Percentiles rank a stretch among this genome's conserved stretches.
phyloP scores from a whole-genome alignment of 2,113 vertebrate species.

The Mustelus asterias region DNA sequence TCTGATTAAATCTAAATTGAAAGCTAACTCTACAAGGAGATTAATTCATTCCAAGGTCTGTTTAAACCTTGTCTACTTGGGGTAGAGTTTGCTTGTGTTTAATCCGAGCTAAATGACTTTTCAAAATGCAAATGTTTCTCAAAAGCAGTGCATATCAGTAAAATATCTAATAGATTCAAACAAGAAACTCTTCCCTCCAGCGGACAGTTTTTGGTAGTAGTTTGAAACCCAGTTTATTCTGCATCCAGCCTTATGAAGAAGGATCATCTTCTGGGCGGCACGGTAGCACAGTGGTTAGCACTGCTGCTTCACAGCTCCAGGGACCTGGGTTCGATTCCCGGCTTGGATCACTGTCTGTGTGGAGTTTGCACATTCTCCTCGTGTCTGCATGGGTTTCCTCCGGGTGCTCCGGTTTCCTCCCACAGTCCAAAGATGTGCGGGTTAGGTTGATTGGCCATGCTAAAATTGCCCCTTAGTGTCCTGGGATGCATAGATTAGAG shows the following conservation, averaged over 20 bases:
- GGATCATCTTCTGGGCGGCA: neutral
- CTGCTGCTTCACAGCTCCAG: too few relatives aligned
- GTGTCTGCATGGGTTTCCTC: too few relatives aligned
- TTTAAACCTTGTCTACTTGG: neutral
- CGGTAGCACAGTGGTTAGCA: too few relatives aligned
- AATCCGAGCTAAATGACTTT: neutral
- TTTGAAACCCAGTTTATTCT: neutral
- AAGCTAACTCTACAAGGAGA: neutral
- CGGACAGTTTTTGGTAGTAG: neutral
- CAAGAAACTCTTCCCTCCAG: neutral
- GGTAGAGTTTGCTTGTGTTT: conserved; percentile 3
- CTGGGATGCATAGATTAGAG: too few relatives aligned
- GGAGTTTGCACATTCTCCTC: too few relatives aligned
- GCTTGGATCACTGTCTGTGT: too few relatives aligned
- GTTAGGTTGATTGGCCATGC: too few relatives aligned
- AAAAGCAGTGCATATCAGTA: neutral
- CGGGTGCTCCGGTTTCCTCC: too few relatives aligned
- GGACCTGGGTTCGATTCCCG: too few relatives aligned
- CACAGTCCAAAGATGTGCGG: too few relatives aligned
- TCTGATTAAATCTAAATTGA: conserved; percentile 26
- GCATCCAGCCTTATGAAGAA: neutral
- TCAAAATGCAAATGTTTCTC: neutral
- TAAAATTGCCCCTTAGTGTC: too few relatives aligned
- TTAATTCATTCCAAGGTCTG: neutral
- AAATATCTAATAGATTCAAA: neutral